phyloP scores from a whole-genome alignment of 2,888 invertebrate species.

The Chesias legatella region DNA sequence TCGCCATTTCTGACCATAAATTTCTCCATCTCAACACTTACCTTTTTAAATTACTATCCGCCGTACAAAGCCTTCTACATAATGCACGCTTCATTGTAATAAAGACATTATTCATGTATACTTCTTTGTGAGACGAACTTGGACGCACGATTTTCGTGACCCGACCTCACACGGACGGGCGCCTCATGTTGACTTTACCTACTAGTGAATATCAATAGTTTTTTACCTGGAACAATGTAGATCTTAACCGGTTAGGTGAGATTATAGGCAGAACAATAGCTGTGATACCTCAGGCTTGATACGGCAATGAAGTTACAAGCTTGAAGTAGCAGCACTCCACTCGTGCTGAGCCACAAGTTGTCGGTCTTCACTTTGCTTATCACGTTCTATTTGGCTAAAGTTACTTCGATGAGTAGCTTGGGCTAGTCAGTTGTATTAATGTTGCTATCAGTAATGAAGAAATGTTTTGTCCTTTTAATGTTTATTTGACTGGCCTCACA shows the following conservation, averaged over 20 bases:
- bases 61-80: conserved; percentile 21
- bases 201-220: conserved; percentile 20
- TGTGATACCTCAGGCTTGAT: conserved; percentile 21
- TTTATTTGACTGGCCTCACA: no score
- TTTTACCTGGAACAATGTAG: conserved; percentile 26
- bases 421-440: no score
- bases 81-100: conserved; percentile 34
- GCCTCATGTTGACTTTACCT: conserved; percentile 18
- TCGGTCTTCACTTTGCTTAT: no score
- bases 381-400: no score
- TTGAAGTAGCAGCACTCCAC: conserved; percentile 13
- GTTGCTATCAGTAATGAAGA: no score
- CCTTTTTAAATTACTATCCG: conserved; percentile 25
- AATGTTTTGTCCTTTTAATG: no score
- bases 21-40: conserved; percentile 25
- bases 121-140: conserved; percentile 39
- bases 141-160: conserved; percentile 51
- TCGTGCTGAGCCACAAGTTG: conserved; percentile 1
- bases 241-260: conserved; percentile 22
- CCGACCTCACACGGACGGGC: conserved; percentile 29
- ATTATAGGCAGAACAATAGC: conserved; percentile 27
- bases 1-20: conserved; percentile 19
- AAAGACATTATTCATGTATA: conserved; percentile 43
- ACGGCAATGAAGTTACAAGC: conserved; percentile 18
- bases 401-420: no score